These are phyloP conservation scores for Gallinago media DNA, from an alignment of 2,113 vertebrate genomes.

Conservation along the genomic window DNA sequence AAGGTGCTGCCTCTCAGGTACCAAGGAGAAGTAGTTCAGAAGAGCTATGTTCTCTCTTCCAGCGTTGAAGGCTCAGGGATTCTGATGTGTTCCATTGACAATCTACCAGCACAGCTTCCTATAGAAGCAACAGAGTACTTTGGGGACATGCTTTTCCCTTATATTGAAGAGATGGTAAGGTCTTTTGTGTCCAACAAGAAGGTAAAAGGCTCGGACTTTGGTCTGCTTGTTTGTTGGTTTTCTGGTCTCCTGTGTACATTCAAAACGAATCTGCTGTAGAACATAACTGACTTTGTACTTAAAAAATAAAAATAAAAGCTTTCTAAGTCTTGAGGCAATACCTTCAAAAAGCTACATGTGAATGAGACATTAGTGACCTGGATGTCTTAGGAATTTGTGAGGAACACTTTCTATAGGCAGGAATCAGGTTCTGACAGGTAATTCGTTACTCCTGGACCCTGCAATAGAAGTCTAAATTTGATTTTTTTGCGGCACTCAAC, in stretches of 20 bases:
- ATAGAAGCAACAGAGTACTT: constrained; percentile 97
- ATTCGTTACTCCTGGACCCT: neutral
- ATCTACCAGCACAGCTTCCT: constrained; percentile 95
- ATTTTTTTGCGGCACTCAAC: neutral
- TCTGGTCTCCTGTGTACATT: constrained; percentile 56
- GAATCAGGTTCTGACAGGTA: neutral
- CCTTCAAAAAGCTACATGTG: neutral
- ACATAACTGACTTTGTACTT: constrained; percentile 30
- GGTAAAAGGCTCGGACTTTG: neutral
- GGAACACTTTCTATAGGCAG: neutral
- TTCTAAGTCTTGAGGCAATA: neutral
- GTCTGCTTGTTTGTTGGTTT: neutral
- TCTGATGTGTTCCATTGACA: constrained; percentile 99
- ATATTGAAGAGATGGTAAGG: constrained; percentile 98
- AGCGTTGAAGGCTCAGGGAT: constrained; percentile 96
- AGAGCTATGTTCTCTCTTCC: constrained; percentile 41
- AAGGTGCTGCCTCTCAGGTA: neutral
- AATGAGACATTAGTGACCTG: neutral
- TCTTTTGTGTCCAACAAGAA: neutral
- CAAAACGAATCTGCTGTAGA: constrained; percentile 75
- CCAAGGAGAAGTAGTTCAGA: neutral
- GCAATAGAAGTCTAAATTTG: neutral
- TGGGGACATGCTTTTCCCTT: constrained; percentile 94
- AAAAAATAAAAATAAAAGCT: neutral
- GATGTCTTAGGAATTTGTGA: neutral